Base-by-base conservation (phyloP, 2,888 invertebrate species). In the Drosophila sordidula region DNA sequence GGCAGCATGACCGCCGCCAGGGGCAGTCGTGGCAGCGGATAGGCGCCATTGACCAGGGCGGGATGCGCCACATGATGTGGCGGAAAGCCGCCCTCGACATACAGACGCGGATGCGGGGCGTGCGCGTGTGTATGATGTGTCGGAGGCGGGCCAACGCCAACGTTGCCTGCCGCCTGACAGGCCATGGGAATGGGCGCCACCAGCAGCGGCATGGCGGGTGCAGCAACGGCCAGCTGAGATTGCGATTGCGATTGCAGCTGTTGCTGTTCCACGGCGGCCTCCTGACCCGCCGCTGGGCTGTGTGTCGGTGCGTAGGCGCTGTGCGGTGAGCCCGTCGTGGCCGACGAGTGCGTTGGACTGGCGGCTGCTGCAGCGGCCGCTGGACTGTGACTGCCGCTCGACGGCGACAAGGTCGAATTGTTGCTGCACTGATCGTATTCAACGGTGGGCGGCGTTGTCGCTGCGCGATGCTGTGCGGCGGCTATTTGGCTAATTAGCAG, bases 341-440 rank as follows among this genome's bases (percentile, higher is more conserved):
- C 79, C 26, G 71, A 58, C 18, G 88, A 86, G 34, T 86, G 90
- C 49, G 70, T 90, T 16, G 64, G 91, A 90, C 71, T 90, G 75
- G 74, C 80, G 65, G 66, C 81, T 77, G 56, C 75, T 26, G 82
- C 84, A 1, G 70, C 87, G 78, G 69, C 73, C 11, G 85, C 84
- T 36, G 80, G 77, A 57, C 77, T 78, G 52, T 49, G 88, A 77
- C 64, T 64, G 11, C 42, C 46, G 39, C 67, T 70, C 0, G 83
- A 85, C 22, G 90, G 89, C 16, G 90, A 88, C 29, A 91, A 50
- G 8, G 90, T 87, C 3, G 91, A 90, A 38, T 89, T 71, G 45
- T 80, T 86, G 87, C 80, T 91, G 64, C 89, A 87, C 67, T 85
- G 90, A 81, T 92, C 92, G 79, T 90, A 90, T 58, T 91, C 91